These are phyloP conservation scores for Poecilia latipinna DNA, from an alignment of 2,113 vertebrate genomes.

Conservation along the genomic window DNA sequence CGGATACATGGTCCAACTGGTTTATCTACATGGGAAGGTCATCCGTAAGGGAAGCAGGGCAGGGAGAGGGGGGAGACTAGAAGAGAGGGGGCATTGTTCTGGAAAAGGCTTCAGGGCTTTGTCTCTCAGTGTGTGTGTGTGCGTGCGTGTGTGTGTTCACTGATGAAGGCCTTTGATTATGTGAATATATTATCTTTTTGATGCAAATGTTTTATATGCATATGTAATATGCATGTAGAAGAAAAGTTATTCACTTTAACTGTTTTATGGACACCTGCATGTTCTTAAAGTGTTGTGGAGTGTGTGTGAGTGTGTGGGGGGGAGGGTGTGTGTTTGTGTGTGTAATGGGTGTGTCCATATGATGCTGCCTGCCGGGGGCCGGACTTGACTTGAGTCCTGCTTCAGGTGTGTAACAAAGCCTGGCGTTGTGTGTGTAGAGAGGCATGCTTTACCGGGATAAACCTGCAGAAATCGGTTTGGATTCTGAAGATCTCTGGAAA, in stretches of 20 bases:
- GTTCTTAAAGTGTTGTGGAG: constrained; percentile 13
- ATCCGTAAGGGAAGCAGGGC: constrained; percentile 39
- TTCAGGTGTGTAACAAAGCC: constrained; percentile 72
- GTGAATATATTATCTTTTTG: constrained; percentile 14
- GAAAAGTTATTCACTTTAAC: constrained; percentile 12
- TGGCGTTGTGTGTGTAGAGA: neutral
- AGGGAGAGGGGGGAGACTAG: constrained; percentile 25
- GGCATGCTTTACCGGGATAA: constrained; percentile 18
- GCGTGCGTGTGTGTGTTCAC: constrained; percentile 44
- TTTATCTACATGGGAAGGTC: constrained; percentile 71
- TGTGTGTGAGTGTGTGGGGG: constrained; percentile 15
- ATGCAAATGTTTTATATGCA: neutral
- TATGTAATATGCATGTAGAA: neutral
- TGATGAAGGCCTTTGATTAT: constrained; percentile 46
- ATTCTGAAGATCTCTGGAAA: neutral
- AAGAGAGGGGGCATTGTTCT: constrained; percentile 69
- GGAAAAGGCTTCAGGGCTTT: constrained; percentile 67
- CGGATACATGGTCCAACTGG: constrained; percentile 63
- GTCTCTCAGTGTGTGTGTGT: constrained; percentile 57
- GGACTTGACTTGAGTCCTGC: constrained; percentile 67
- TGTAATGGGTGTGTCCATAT: constrained; percentile 69
- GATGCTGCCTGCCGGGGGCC: constrained; percentile 54
- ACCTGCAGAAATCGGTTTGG: constrained; percentile 22
- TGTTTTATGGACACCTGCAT: neutral
- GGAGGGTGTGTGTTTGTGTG: constrained; percentile 40